phyloP scores from a whole-genome alignment of 2,113 vertebrate genomes.

The Pluvialis apricaria region DNA sequence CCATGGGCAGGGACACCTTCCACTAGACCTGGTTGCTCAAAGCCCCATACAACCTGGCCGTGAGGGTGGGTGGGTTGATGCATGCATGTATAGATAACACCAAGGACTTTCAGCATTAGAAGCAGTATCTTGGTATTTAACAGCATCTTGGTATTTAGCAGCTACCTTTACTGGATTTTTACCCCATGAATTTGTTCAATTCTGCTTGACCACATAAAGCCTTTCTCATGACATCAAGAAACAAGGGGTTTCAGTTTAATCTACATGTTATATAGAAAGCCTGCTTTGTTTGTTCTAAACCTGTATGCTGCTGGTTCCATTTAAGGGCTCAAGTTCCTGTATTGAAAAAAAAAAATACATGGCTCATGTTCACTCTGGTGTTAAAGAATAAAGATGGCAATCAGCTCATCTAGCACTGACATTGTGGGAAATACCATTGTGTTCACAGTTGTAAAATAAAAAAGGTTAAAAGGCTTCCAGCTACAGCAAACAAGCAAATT shows the following conservation, averaged over 20 bases:
- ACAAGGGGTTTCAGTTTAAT: neutral
- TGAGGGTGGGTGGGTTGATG: neutral
- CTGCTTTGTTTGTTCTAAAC: neutral
- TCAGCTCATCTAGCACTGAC: neutral
- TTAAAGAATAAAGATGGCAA: neutral
- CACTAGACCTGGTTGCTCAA: too few relatives aligned
- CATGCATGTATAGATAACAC: accelerated
- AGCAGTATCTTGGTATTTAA: accelerated
- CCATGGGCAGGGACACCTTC: too few relatives aligned
- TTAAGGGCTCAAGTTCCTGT: neutral
- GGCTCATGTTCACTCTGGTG: neutral
- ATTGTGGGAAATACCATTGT: neutral
- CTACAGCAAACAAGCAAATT: neutral
- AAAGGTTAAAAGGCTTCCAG: neutral
- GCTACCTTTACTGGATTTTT: neutral
- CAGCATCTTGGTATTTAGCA: neutral
- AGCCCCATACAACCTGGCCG: too few relatives aligned
- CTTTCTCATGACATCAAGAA: neutral
- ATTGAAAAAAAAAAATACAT: neutral
- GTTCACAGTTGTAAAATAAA: neutral
- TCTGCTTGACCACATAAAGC: neutral
- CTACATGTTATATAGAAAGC: neutral
- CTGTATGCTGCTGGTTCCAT: neutral
- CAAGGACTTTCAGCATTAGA: neutral
- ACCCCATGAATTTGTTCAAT: neutral